phyloP scores from a whole-genome alignment of 2,113 vertebrate genomes.

The Pampusana beccarii region DNA sequence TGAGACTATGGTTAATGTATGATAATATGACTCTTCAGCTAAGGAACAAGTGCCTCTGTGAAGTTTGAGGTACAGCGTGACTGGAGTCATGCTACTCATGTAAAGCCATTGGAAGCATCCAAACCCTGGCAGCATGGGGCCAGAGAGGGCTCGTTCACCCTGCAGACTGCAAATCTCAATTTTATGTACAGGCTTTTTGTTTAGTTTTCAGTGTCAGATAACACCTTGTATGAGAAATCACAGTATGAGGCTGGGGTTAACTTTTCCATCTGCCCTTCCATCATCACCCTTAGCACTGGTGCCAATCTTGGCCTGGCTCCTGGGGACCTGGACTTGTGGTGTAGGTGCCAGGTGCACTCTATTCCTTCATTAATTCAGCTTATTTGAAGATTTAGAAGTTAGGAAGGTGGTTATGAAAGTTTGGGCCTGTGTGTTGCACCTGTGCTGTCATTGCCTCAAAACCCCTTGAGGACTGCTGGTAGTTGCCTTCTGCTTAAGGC shows the following conservation, averaged over 20 bases:
- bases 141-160: background rate
- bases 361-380: background rate
- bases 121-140: accelerated
- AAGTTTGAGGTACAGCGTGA: background rate
- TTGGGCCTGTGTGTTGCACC: background rate
- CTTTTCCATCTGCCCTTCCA: background rate
- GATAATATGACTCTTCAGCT: background rate
- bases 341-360: accelerated
- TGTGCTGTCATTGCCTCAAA: background rate
- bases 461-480: background rate
- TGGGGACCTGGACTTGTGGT: background rate
- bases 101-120: background rate
- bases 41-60: background rate
- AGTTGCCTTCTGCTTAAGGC: background rate
- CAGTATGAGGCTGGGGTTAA: background rate
- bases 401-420: background rate
- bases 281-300: background rate
- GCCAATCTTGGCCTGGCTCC: background rate
- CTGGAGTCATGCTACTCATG: background rate
- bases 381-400: background rate
- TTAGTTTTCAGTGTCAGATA: background rate
- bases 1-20: background rate
- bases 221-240: background rate
- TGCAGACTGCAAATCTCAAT: background rate
- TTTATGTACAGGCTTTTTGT: background rate